These are phyloP conservation scores for Oreochromis niloticus DNA, from an alignment of 2,113 vertebrate genomes.

Conservation along the genomic window DNA sequence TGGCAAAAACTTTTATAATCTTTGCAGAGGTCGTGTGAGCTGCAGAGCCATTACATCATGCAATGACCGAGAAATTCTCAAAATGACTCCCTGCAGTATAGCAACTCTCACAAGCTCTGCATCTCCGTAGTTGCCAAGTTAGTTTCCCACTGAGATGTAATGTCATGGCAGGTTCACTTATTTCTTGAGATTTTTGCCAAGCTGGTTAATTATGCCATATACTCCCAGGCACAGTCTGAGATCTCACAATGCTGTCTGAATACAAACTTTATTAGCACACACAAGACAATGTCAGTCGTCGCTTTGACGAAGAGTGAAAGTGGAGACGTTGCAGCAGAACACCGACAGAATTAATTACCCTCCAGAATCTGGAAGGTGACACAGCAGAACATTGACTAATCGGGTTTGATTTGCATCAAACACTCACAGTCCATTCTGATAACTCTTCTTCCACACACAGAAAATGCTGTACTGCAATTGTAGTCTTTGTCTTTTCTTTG, in stretches of 20 bases:
- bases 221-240: neutral
- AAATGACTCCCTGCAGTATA: neutral
- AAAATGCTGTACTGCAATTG: neutral
- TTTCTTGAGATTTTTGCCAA: conserved; percentile 7
- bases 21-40: neutral
- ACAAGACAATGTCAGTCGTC: conserved; percentile 27
- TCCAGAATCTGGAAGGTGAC: conserved; percentile 39
- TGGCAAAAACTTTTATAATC: neutral
- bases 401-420: conserved; percentile 43
- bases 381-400: conserved; percentile 40
- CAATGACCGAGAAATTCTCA: neutral
- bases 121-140: neutral
- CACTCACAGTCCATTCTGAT: neutral
- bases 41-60: neutral
- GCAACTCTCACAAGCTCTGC: neutral
- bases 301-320: conserved; percentile 21
- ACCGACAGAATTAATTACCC: conserved; percentile 47
- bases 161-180: neutral
- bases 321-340: conserved; percentile 12
- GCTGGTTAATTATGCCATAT: neutral
- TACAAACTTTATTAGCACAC: conserved; percentile 22
- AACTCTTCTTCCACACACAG: neutral
- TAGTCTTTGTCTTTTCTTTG: neutral
- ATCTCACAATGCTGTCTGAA: neutral
- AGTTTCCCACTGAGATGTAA: neutral